Percentiles rank a stretch among this genome's conserved stretches.
These are phyloP conservation scores for Tenualosa thibaudeaui DNA, from an alignment of 2,797 vertebrate genomes.

Conservation along the genomic window DNA sequence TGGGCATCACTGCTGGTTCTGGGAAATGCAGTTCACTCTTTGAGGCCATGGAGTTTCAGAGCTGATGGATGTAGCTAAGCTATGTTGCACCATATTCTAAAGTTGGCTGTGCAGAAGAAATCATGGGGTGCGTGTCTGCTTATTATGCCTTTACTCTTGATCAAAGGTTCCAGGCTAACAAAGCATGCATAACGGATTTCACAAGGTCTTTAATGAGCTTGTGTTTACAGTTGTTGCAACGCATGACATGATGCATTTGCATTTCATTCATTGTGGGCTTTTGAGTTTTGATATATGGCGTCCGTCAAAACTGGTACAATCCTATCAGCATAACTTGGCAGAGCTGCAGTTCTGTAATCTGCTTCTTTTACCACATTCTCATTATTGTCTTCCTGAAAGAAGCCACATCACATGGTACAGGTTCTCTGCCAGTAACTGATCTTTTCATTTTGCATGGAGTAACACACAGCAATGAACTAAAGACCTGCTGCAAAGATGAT, in stretches of 20 bases:
- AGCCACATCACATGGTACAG: background rate
- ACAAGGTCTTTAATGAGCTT: background rate
- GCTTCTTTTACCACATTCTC: slow-evolving; percentile 32
- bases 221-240: background rate
- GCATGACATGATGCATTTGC: background rate
- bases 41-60: background rate
- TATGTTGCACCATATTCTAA: background rate
- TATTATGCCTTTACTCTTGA: background rate
- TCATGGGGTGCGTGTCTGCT: background rate
- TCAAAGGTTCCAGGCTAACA: background rate
- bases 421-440: background rate
- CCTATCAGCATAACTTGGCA: slow-evolving; percentile 36
- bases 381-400: slow-evolving; percentile 15
- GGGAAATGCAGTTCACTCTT: background rate
- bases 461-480: background rate
- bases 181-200: background rate
- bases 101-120: background rate
- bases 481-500: background rate
- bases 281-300: background rate
- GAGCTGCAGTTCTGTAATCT: slow-evolving; percentile 33
- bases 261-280: background rate
- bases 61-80: background rate
- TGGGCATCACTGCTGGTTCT: background rate
- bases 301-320: slow-evolving; percentile 30
- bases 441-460: background rate